Base-by-base conservation (phyloP, 1,140 invertebrate genomes). In the Drosophila obscura region DNA sequence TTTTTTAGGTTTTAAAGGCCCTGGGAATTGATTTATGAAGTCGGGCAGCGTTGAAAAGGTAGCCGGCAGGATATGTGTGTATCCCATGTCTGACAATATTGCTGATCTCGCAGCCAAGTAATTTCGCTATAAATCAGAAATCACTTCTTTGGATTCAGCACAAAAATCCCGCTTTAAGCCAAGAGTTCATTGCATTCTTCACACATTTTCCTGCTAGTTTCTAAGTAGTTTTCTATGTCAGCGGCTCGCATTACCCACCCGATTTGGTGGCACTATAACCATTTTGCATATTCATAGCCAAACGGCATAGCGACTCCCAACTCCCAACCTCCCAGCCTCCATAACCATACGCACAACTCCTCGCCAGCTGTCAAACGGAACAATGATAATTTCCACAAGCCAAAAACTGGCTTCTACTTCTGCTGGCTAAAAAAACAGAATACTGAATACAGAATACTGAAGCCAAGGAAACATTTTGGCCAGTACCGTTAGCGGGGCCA, bases 211-310 rank as follows among this genome's bases (percentile, higher is more conserved):
- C 4, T 11, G 5, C 39, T 62, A 9, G 7, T n/a, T 16, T 43
- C 57, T 41, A 77, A 87, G 73, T 77, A 81, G 73, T 77, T 87
- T 81, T 84, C 82, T 77, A 50, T 81, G 82, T 75, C 79, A 80
- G 60, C 64, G 45, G 55, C 58, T 60, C 51, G 73, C 59, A 67
- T 67, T 64, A 66, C 24, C 26, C 74, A 19, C 41, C 73, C 64
- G 77, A 60, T 81, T 85, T 85, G 80, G 77, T 60, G 66, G 76
- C 44, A 76, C 51, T 76, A 77, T 68, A 60, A 66, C 68, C 67
- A 46, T 69, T 74, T 75, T 80, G 77, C 55, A 83, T 67, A 80
- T 66, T 57, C 57, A 82, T 64, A 59, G 48, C 39, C 45, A 65
- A 52, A 44, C 43, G 9, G 9, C 31, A 35, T 4, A 9, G 31